These are phyloP conservation scores for Phortica variegata DNA, from an alignment of 1,140 invertebrate species.

Conservation along the genomic window DNA sequence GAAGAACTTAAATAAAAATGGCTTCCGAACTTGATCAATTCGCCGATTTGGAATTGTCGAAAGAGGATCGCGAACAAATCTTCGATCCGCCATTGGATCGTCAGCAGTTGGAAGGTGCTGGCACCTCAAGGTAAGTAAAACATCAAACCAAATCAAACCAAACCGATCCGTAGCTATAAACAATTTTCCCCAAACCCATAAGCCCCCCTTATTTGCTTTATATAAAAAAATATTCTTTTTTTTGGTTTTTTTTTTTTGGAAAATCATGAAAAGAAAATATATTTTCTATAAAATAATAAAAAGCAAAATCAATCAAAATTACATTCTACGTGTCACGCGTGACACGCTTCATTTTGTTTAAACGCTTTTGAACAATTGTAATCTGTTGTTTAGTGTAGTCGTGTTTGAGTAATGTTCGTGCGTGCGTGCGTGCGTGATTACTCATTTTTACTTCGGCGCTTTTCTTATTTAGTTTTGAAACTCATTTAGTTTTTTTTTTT, in stretches of 20 bases:
- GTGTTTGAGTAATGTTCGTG: no score
- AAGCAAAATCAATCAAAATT: no score
- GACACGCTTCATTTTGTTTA: no score
- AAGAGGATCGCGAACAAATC: slow-evolving; percentile 58
- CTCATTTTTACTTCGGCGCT: no score
- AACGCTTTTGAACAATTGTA: no score
- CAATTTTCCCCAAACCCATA: neutral
- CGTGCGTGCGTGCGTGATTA: no score
- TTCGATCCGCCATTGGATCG: slow-evolving; percentile 57
- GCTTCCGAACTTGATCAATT: slow-evolving; percentile 57
- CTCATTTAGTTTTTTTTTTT: no score
- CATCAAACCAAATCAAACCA: neutral
- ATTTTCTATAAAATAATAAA: no score
- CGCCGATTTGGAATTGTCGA: slow-evolving; percentile 56
- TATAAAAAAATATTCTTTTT: neutral
- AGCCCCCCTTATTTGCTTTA: neutral
- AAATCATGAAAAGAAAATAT: neutral
- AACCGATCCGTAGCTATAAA: neutral
- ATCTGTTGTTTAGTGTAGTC: no score
- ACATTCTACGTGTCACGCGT: no score
- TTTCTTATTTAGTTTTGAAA: no score
- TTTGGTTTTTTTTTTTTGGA: neutral
- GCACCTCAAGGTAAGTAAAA: slow-evolving; percentile 49
- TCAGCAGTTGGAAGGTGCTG: slow-evolving; percentile 56
- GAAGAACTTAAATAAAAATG: no score